Base-by-base conservation (phyloP, 1,140 invertebrate genomes). In the Hormaphis cornu region DNA sequence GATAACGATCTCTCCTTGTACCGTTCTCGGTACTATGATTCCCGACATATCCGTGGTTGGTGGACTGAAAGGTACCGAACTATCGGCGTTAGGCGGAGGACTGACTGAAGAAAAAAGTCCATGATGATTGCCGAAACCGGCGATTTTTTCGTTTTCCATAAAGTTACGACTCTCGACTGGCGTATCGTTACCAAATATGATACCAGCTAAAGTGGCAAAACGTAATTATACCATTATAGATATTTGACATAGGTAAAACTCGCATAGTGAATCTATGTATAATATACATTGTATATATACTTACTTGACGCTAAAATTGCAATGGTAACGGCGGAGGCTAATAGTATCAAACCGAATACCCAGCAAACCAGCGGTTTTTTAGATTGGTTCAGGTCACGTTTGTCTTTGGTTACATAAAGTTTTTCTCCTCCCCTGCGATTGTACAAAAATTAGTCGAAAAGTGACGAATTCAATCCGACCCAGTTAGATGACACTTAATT, bases 381-480 rank as follows among this genome's bases (percentile, higher is more conserved):
- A 8, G 73, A 85, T 8, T 82, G 85, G 70, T 84, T 85, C 70
- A 83, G 82, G 6, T 83, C 82, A 50, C 87, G 80, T 75, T 89
- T 89, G 75, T 89, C 88, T 75, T 88, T 88, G 14, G 88, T 90
- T 53, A 90, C 86, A 74, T 89, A 89, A 40, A 90, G 76, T 76
- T 90, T 90, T 77, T 89, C 88, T 61, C 88, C 87, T 77, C 88
- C 61, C 20, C 61, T 66, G 18, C 12, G 7, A 5, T 26, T 26
- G 14, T 30, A 6, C 16, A 61, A 6, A 1, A 28, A 22, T 52
- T n/a, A 2, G 26, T 9, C 3, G 14, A 8, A 52, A 3, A n/a
- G 26, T n/a, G n/a, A n/a, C n/a, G n/a, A n/a, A n/a, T n/a, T n/a
- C n/a, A n/a, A n/a, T n/a, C n/a, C n/a, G n/a, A n/a, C n/a, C n/a